Conservation (phyloP, 2,797 vertebrate genomes). For the Sebastes variabilis region DNA sequence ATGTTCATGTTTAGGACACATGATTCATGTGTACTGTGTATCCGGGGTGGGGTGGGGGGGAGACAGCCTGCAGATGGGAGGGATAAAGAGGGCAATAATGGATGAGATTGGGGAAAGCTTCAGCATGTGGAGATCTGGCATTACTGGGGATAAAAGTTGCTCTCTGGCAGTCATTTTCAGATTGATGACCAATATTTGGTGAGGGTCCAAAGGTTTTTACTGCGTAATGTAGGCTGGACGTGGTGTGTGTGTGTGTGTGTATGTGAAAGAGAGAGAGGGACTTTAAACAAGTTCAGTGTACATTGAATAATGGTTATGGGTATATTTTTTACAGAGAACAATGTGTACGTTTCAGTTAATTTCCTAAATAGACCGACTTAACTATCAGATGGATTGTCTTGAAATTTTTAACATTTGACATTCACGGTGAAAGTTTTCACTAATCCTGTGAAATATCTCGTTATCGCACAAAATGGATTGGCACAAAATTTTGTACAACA, state of each 20-base stretch:
- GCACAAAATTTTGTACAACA: background rate
- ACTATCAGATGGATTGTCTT: no score
- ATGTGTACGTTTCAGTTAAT: background rate
- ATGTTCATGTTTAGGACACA: constrained; percentile 22
- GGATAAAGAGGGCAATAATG: constrained; percentile 64
- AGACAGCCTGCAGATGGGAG: constrained; percentile 48
- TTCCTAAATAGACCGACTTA: no score
- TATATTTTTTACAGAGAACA: background rate
- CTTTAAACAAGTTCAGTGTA: background rate
- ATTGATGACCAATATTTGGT: constrained; percentile 65
- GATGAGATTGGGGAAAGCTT: constrained; percentile 55
- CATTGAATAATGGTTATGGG: background rate
- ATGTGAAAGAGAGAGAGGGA: background rate
- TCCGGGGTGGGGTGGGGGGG: background rate
- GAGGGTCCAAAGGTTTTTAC: constrained; percentile 27
- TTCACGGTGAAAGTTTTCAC: background rate
- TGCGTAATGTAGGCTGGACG: constrained; percentile 2
- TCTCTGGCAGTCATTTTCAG: constrained; percentile 59
- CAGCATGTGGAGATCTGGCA: constrained; percentile 43
- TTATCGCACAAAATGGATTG: no score
- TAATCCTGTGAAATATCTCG: no score
- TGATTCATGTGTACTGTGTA: constrained; percentile 24
- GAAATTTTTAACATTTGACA: no score
- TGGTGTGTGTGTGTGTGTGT: background rate
- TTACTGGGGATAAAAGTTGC: constrained; percentile 57